Evolutionary conservation across 2,888 invertebrate genomes (phyloP).

Genomic region (Cataglyphis rosenhaueri): DNA sequence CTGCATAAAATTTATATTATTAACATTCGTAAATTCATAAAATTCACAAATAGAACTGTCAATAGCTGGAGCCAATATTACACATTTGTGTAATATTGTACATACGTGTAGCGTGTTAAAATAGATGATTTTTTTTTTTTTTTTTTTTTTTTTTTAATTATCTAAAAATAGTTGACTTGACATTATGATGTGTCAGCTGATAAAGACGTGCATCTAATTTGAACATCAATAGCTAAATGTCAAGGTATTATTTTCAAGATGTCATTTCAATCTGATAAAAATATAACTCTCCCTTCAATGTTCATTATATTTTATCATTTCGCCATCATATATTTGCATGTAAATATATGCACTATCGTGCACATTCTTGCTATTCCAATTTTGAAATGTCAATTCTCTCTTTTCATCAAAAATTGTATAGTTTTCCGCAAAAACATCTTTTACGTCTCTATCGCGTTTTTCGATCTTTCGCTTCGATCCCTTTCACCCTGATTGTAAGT

Average conservation of each 20-base stretch:
- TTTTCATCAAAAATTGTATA: not conserved
- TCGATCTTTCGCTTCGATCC: not conserved
- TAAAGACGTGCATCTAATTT: not conserved
- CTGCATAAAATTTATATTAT: not conserved
- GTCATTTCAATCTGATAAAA: not conserved
- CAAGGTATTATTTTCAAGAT: not conserved
- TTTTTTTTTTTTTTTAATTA: not conserved
- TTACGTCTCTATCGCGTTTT: not conserved
- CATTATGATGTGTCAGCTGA: not conserved
- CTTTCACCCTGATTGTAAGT: not conserved
- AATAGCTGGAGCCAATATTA: not conserved
- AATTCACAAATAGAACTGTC: not conserved
- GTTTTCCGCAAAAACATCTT: not conserved
- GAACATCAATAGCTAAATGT: conserved; percentile 9
- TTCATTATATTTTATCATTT: not conserved
- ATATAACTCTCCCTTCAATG: not conserved
- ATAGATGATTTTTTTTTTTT: not conserved
- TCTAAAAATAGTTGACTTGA: not conserved
- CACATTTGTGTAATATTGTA: not conserved
- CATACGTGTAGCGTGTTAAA: not conserved
- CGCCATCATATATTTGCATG: not conserved
- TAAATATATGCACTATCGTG: not conserved
- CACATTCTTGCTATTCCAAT: not conserved
- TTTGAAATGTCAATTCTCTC: not conserved
- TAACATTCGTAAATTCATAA: not conserved